A percentile compares a stretch with the other conserved stretches of the same genome.
phyloP scores from a whole-genome alignment of 2,113 vertebrate genomes.

The Albula goreensis region DNA sequence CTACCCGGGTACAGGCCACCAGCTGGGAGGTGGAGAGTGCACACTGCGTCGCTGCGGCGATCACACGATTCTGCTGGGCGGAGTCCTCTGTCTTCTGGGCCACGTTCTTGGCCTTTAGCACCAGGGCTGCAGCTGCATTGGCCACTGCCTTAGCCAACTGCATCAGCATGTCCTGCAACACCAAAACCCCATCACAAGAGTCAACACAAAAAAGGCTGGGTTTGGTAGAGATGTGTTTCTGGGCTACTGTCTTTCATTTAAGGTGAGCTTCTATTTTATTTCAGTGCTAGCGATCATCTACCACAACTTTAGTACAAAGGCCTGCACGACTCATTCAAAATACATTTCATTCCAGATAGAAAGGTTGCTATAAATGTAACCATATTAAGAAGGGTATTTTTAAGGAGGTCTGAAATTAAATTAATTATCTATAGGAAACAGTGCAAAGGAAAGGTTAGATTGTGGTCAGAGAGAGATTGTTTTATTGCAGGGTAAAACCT shows the following conservation, averaged over 20 bases:
- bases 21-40: conserved; percentile 95
- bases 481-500: not conserved
- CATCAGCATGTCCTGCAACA: conserved; percentile 88
- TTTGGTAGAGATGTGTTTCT: too few species aligned
- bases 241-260: not conserved
- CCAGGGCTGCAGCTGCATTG: conserved; percentile 84
- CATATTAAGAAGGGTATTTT: not conserved
- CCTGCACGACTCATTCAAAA: not conserved
- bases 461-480: not conserved
- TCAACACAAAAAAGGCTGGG: too few species aligned
- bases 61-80: conserved; percentile 86
- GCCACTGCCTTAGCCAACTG: conserved; percentile 94
- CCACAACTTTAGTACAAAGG: not conserved
- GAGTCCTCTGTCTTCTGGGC: conserved; percentile 91
- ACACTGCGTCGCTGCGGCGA: conserved; percentile 92
- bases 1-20: conserved; percentile 95
- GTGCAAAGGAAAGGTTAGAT: not conserved
- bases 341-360: not conserved
- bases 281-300: not conserved
- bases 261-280: not conserved
- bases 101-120: conserved; percentile 94
- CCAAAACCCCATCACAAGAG: not conserved
- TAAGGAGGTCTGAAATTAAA: not conserved
- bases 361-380: not conserved
- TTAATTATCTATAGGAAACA: not conserved